Percentiles rank a stretch among this genome's conserved stretches.
Conservation (phyloP, 2,113 vertebrate species). For the Zootoca vivipara region DNA sequence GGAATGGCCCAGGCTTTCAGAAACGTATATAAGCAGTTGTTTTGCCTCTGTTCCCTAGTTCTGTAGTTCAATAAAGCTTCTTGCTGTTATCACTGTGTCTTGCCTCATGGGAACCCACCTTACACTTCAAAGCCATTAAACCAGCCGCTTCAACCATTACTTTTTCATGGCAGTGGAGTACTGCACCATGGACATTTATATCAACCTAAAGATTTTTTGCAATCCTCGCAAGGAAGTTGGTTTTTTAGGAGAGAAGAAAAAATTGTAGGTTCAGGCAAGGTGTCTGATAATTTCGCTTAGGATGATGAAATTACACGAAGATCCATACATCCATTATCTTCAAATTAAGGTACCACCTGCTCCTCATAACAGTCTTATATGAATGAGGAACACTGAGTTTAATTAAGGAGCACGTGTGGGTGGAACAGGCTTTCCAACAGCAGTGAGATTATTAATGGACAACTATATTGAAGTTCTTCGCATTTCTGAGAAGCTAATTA, state of each 20-base stretch:
- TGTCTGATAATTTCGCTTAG: slow-evolving; percentile 60
- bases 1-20: too few species aligned
- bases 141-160: not conserved
- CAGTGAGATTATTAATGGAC: slow-evolving; percentile 81
- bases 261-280: slow-evolving; percentile 55
- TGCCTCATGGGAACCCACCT: too few species aligned
- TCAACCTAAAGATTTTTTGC: not conserved
- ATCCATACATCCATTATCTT: slow-evolving; percentile 71
- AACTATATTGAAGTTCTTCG: slow-evolving; percentile 79
- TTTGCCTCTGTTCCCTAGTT: too few species aligned
- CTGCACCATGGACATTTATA: slow-evolving; percentile 23
- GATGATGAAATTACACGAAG: slow-evolving; percentile 61
- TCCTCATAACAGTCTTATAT: slow-evolving; percentile 67
- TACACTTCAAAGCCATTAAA: too few species aligned
- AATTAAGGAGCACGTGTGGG: slow-evolving; percentile 81
- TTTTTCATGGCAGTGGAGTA: slow-evolving; percentile 20
- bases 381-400: slow-evolving; percentile 75
- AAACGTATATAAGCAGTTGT: too few species aligned
- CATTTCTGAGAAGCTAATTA: slow-evolving; percentile 83
- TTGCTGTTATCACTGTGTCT: too few species aligned
- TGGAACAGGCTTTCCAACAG: slow-evolving; percentile 74
- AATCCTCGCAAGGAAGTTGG: slow-evolving; percentile 42
- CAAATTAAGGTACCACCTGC: slow-evolving; percentile 77
- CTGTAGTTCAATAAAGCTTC: too few species aligned
- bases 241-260: slow-evolving; percentile 44